A percentile compares a stretch with the other conserved stretches of the same genome.
Evolutionary conservation across 2,797 vertebrate genomes (phyloP).

Genomic region (Manis crassicaudata): DNA sequence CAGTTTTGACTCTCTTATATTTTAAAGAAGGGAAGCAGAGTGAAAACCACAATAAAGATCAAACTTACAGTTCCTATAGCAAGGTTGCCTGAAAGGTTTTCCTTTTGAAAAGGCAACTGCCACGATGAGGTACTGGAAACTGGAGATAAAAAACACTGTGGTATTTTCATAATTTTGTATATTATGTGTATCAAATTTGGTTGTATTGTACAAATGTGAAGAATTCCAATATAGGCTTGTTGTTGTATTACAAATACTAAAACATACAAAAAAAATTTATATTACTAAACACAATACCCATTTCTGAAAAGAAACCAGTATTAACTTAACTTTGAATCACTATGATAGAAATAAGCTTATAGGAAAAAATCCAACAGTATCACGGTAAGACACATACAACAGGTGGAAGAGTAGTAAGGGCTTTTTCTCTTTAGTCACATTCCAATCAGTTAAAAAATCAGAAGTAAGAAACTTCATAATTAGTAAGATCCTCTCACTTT

Average conservation of each 20-base stretch:
- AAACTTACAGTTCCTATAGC: slow-evolving; percentile 96
- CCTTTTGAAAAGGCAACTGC: slow-evolving; percentile 98
- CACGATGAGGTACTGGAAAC: slow-evolving; percentile 98
- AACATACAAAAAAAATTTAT: slow-evolving; percentile 44
- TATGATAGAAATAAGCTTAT: not conserved
- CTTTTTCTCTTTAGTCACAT: not conserved
- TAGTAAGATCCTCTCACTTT: not conserved
- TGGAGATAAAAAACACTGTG: slow-evolving; percentile 97
- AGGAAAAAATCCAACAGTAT: not conserved
- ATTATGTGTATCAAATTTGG: slow-evolving; percentile 89
- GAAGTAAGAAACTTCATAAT: not conserved
- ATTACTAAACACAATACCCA: slow-evolving; percentile 52
- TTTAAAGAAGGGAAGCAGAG: not conserved
- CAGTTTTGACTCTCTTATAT: not conserved
- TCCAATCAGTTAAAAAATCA: slow-evolving; percentile 21
- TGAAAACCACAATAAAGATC: slow-evolving; percentile 34
- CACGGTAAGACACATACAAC: not conserved
- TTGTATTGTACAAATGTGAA: slow-evolving; percentile 83
- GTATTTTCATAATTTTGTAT: slow-evolving; percentile 97
- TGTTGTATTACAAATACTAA: slow-evolving; percentile 90
- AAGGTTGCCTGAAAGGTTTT: slow-evolving; percentile 97
- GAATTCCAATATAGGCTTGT: slow-evolving; percentile 74
- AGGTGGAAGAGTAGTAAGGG: not conserved
- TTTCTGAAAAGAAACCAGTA: slow-evolving; percentile 24
- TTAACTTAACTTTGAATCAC: not conserved